Conservation (phyloP, 2,113 vertebrate genomes). For the Sturnus vulgaris region DNA sequence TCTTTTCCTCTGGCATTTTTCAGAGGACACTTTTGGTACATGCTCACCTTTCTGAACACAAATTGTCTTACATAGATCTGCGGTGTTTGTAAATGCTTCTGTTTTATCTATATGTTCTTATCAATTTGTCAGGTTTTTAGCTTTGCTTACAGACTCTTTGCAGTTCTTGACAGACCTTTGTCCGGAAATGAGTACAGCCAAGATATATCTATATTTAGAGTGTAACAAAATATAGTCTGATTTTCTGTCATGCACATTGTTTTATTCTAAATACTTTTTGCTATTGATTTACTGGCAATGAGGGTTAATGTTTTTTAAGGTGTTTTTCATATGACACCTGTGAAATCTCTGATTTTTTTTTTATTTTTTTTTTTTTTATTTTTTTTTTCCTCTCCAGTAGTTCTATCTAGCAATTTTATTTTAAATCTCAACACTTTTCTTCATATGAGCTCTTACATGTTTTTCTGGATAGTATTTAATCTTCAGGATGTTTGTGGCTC, state of each 20-base stretch:
- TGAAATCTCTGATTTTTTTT: not conserved
- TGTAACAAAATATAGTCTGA: not conserved
- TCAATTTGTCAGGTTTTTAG: not conserved
- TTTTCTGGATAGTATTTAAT: not conserved
- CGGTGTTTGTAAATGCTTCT: not conserved
- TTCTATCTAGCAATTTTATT: not conserved
- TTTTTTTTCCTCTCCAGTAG: not conserved
- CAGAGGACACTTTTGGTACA: not conserved
- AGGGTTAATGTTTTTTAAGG: not conserved
- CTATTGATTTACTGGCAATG: not conserved
- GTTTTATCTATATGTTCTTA: not conserved
- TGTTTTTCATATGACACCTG: not conserved
- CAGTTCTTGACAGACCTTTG: not conserved
- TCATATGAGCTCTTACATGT: not conserved
- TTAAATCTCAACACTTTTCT: not conserved
- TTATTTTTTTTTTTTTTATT: not conserved
- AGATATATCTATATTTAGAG: slow-evolving; percentile 30
- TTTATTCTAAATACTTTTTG: not conserved
- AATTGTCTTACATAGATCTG: not conserved
- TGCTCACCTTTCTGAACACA: not conserved
- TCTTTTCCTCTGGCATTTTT: not conserved
- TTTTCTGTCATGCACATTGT: not conserved
- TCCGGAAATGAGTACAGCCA: slow-evolving; percentile 5
- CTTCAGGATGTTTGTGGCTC: not conserved
- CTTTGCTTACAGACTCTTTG: not conserved